Evolutionary conservation across 2,888 invertebrate genomes (phyloP).

Genomic region (Carcina quercana): DNA sequence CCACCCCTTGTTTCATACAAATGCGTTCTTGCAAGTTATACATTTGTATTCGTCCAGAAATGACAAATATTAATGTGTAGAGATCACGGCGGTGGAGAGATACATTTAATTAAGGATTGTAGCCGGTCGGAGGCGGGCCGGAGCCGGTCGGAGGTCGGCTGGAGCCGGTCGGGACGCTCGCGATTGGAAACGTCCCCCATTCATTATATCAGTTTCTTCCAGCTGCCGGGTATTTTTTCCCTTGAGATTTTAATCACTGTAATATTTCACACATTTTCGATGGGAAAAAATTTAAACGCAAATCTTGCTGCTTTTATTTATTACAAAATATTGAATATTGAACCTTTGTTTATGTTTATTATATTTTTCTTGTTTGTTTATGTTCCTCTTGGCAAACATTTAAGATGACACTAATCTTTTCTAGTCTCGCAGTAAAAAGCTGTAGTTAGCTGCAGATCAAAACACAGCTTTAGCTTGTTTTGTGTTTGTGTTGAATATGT

Average conservation of each 20-base stretch:
- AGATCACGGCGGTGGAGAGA: constrained; percentile 38
- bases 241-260: constrained; percentile 5
- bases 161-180: constrained; percentile 6
- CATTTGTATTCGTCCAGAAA: constrained; percentile 40
- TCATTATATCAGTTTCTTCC: constrained; percentile 27
- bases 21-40: constrained; percentile 31
- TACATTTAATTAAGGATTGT: constrained; percentile 46
- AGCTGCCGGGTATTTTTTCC: constrained; percentile 8
- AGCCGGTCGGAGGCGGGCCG: constrained; percentile 17
- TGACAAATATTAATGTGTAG: constrained; percentile 34
- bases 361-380: too few relatives aligned
- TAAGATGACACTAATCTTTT: too few relatives aligned
- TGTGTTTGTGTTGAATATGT: too few relatives aligned
- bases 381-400: too few relatives aligned
- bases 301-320: too few relatives aligned
- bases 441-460: too few relatives aligned
- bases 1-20: constrained; percentile 49
- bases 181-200: constrained; percentile 35
- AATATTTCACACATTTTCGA: constrained; percentile 7
- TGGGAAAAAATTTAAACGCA: too few relatives aligned
- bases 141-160: neutral
- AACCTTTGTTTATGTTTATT: too few relatives aligned
- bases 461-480: too few relatives aligned
- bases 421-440: too few relatives aligned
- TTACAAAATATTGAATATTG: too few relatives aligned